Base-by-base conservation (phyloP, 2,113 vertebrate species). In the Junco hyemalis region DNA sequence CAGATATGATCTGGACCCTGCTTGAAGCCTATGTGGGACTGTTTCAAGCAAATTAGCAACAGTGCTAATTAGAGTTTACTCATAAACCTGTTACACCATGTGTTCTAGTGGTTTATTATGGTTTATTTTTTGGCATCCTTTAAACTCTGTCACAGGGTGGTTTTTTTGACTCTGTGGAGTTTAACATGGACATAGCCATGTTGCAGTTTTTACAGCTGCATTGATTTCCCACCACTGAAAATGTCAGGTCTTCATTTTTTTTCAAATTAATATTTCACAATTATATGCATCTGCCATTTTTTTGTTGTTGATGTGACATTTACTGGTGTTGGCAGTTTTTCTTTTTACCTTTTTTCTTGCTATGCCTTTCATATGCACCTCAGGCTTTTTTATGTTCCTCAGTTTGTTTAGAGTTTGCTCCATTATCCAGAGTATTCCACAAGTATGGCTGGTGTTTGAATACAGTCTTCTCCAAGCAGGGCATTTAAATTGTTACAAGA, bases 21-120 rank as follows among this genome's bases (percentile, higher is more conserved):
- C 96, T 98, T 98, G 98, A 98, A 97, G 97, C 92, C 97, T 97
- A 7, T 97, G 97, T 96, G 94, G 45, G 73, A 97, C 96, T 97
- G 91, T 98, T 98, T 97, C 97, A 97, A 96, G 95, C 96, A 98
- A 98, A 98, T 98, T 98, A 98, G 96, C 95, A 97, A 97, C 97
- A 97, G 97, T 97, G 97, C 96, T 98, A 98, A 98, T 98, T 98
- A 98, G 97, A 97, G 97, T 98, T 98, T 98, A 98, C 96, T 98
- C 97, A 96, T 21, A 97, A 95, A 90, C 84, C 91, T 95, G 88
- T 96, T 97, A 96, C 90, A 93, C 94, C 95, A 77, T 95, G 93
- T 92, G 86, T 95, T 97, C 81, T 86, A 96, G 91, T 95, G 93
- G 92, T 97, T 97, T 97, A 95, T 96, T 97, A 94, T 12, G 79